Evolutionary conservation across 2,113 vertebrate species (phyloP).

Genomic region (Onychostoma macrolepis): DNA sequence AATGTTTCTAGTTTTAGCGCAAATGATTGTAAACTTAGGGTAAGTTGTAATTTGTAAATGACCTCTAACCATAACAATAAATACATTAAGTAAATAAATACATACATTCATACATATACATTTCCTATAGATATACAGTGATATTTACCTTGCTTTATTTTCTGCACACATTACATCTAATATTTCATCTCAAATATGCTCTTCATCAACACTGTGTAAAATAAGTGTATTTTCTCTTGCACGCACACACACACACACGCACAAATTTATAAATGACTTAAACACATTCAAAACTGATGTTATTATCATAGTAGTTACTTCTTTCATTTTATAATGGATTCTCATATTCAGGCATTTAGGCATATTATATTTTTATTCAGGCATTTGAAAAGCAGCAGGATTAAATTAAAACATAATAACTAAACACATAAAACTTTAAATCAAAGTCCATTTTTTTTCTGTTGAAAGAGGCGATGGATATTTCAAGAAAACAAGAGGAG

Average conservation of each 20-base stretch:
- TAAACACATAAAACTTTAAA: background rate
- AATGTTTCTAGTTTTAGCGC: background rate
- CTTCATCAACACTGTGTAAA: background rate
- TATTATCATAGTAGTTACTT: background rate
- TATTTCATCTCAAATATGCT: background rate
- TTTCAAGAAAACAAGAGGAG: background rate
- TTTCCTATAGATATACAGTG: background rate
- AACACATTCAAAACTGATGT: background rate
- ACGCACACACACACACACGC: too few relatives aligned
- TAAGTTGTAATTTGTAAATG: too few relatives aligned
- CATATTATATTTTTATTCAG: background rate
- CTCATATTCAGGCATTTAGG: background rate
- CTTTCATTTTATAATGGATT: background rate
- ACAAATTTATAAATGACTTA: too few relatives aligned
- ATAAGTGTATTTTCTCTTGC: too few relatives aligned
- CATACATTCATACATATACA: background rate
- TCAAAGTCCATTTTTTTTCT: background rate
- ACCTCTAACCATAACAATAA: too few relatives aligned
- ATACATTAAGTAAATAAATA: background rate
- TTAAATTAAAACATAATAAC: background rate
- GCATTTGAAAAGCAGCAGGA: background rate
- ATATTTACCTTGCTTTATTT: background rate
- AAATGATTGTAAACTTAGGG: background rate
- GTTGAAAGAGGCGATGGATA: background rate
- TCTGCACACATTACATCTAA: background rate